Evolutionary conservation across 2,797 vertebrate genomes (phyloP).

Genomic region (Setipinna tenuifilis): DNA sequence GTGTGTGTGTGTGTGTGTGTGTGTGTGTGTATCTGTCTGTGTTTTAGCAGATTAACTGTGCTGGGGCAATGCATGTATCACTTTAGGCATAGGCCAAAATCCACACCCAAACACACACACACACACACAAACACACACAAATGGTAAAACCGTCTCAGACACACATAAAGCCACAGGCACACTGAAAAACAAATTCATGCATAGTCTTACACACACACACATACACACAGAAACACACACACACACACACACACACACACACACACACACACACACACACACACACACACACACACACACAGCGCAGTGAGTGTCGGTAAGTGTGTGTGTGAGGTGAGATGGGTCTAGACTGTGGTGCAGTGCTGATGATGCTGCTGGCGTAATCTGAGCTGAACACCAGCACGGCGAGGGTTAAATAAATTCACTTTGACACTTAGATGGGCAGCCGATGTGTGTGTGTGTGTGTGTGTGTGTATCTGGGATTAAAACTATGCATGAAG

Average conservation of each 20-base stretch:
- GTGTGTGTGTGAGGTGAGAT: not conserved
- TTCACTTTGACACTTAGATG: slow-evolving; percentile 49
- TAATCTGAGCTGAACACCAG: slow-evolving; percentile 51
- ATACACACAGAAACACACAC: not conserved
- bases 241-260: slow-evolving; percentile 14
- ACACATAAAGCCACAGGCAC: not conserved
- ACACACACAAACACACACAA: not conserved
- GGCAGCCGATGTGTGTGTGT: slow-evolving; percentile 21
- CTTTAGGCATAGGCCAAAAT: not conserved
- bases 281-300: not conserved
- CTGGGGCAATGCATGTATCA: not conserved
- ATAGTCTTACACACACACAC: not conserved
- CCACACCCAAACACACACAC: not conserved
- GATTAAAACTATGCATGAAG: too few relatives aligned
- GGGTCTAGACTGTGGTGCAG: not conserved
- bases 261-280: slow-evolving; percentile 26
- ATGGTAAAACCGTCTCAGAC: not conserved
- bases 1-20: not conserved
- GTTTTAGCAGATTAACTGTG: not conserved
- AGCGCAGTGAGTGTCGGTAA: slow-evolving; percentile 1
- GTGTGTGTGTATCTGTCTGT: not conserved
- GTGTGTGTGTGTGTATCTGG: slow-evolving; percentile 6
- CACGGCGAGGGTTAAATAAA: slow-evolving; percentile 52
- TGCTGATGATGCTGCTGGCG: not conserved
- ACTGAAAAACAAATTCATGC: not conserved